These are phyloP conservation scores for Argya squamiceps DNA, from an alignment of 2,797 vertebrate species.

Conservation along the genomic window DNA sequence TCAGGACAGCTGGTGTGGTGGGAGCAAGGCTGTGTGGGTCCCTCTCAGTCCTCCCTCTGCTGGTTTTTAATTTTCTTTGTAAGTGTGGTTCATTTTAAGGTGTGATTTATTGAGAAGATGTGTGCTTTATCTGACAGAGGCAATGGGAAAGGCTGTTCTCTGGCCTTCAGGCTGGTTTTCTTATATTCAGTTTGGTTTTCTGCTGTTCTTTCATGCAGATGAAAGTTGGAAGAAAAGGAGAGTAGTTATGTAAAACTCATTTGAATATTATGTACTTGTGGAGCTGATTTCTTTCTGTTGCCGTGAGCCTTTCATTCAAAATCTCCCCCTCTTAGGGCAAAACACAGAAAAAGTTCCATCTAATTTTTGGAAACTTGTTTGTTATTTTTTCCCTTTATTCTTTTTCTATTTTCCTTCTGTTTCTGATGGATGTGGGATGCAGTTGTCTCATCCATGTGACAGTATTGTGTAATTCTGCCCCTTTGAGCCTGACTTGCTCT, in stretches of 20 bases:
- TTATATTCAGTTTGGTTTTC: neutral
- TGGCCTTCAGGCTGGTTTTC: neutral
- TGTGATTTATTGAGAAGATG: neutral
- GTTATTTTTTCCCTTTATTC: neutral
- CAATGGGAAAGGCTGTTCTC: neutral
- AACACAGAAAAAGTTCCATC: neutral
- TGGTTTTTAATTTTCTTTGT: neutral
- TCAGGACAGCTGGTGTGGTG: neutral
- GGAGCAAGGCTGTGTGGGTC: neutral
- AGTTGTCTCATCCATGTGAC: neutral
- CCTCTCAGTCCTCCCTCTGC: neutral
- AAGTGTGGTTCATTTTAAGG: neutral
- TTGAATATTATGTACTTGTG: slow-evolving; percentile 36
- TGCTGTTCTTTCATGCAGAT: neutral
- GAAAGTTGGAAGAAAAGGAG: slow-evolving; percentile 20
- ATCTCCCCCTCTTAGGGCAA: neutral
- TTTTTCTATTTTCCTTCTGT: neutral
- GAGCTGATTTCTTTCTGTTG: slow-evolving; percentile 42
- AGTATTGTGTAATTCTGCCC: neutral
- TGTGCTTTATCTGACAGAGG: neutral
- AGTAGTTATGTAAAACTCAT: slow-evolving; percentile 57
- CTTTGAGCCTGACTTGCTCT: slow-evolving; percentile 13
- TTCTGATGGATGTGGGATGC: neutral
- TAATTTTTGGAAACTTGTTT: neutral
- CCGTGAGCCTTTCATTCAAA: neutral